Percentiles rank a stretch among this genome's conserved stretches.
phyloP scores from a whole-genome alignment of 2,113 vertebrate species.

The Crocuta crocuta region DNA sequence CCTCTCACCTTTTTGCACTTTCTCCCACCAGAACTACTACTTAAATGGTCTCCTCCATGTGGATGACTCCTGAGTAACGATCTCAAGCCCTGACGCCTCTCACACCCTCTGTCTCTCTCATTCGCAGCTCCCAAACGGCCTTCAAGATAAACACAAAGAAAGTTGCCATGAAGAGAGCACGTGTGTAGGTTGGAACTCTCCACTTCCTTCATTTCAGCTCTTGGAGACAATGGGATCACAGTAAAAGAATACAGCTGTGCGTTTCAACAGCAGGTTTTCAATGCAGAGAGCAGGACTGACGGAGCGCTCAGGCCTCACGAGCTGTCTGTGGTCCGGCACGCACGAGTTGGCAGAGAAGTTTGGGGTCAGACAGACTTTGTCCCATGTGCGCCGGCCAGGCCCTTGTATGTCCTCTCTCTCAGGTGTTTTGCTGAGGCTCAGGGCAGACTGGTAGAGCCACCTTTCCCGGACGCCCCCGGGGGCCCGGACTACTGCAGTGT shows the following conservation, averaged over 20 bases:
- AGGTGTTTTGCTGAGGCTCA: background rate
- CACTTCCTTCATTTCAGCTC: background rate
- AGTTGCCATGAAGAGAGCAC: background rate
- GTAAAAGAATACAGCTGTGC: background rate
- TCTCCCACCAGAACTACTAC: background rate
- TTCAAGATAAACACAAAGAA: background rate
- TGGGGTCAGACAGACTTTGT: background rate
- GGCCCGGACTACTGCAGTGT: background rate
- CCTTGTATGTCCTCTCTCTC: background rate
- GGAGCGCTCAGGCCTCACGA: background rate
- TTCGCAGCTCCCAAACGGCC: background rate
- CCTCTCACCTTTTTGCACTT: background rate
- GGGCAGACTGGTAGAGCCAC: background rate
- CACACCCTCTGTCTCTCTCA: background rate
- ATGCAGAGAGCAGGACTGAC: background rate
- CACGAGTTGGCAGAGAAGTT: no score
- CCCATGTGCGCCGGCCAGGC: background rate
- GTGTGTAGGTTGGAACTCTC: background rate
- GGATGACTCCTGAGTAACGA: background rate
- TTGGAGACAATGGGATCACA: background rate
- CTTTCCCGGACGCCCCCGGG: background rate
- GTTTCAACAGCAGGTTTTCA: background rate
- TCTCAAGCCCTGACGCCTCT: background rate
- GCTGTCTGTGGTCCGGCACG: background rate
- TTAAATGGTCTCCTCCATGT: background rate